Conservation (phyloP, 2,113 vertebrate species). For the Lontra canadensis region DNA sequence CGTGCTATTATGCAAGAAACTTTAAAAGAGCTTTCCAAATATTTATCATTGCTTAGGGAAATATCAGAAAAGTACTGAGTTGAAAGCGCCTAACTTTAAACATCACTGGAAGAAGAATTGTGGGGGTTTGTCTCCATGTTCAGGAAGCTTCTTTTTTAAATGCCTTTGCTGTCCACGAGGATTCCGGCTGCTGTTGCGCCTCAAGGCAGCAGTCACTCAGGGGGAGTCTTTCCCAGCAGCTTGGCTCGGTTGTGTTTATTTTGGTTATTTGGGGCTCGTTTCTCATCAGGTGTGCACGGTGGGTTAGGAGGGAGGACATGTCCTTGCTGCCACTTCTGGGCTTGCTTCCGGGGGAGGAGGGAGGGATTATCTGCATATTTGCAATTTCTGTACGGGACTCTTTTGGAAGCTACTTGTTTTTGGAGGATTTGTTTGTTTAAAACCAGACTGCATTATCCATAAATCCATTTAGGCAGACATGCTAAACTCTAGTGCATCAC, state of each 20-base stretch:
- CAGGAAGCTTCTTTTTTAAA: background rate
- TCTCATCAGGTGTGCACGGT: background rate
- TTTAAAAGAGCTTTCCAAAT: conserved; percentile 68
- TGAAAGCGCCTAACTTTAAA: conserved; percentile 32
- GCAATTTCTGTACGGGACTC: background rate
- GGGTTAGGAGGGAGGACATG: background rate
- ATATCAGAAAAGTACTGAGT: background rate
- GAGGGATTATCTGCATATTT: background rate
- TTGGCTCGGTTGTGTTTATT: background rate
- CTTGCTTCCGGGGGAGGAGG: background rate
- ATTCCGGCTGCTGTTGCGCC: background rate
- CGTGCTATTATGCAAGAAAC: conserved; percentile 48
- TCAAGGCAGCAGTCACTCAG: background rate
- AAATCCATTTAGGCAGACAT: background rate
- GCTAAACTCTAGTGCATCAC: background rate
- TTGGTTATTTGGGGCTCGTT: background rate
- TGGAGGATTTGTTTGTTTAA: background rate
- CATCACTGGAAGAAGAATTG: background rate
- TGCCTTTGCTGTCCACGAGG: background rate
- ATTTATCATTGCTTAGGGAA: conserved; percentile 71
- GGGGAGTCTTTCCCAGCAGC: no score
- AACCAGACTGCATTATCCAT: background rate
- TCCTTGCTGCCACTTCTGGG: background rate
- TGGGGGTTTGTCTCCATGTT: background rate
- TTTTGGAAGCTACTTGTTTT: background rate